phyloP scores from a whole-genome alignment of 2,888 invertebrate species.

The Dicyrtoma fusca region DNA sequence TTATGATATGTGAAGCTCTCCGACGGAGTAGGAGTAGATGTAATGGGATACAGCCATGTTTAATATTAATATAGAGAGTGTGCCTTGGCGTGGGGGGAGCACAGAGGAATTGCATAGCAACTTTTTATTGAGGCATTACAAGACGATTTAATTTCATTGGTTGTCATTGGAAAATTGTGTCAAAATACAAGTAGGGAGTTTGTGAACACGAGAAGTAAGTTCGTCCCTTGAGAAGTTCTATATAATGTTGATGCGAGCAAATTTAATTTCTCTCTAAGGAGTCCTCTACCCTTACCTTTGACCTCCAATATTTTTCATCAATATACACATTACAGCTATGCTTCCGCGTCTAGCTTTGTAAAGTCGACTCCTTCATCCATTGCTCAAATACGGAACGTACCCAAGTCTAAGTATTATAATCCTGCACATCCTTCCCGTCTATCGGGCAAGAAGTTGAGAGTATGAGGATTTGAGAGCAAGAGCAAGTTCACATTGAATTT shows the following conservation, averaged over 20 bases:
- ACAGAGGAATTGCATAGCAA: background rate
- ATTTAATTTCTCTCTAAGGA: background rate
- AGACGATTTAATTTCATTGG: conserved; percentile 30
- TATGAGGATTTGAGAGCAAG: background rate
- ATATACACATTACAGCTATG: background rate
- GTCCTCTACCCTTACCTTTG: background rate
- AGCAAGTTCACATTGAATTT: background rate
- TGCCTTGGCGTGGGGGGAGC: background rate
- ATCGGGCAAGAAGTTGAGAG: background rate
- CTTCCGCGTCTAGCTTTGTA: background rate
- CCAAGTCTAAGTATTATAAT: too few relatives aligned
- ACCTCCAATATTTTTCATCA: background rate
- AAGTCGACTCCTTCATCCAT: background rate
- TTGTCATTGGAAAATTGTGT: conserved; percentile 26
- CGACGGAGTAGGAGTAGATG: background rate
- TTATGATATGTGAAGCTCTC: background rate
- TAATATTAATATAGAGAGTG: too few relatives aligned
- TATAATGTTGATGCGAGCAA: conserved; percentile 1
- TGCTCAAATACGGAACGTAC: conserved; percentile 3
- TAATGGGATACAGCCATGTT: too few relatives aligned
- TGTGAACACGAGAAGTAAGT: background rate
- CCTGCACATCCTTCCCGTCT: too few relatives aligned
- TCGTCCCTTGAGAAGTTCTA: background rate
- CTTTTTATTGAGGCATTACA: conserved; percentile 25
- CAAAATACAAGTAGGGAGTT: background rate